Percentiles rank a stretch among this genome's conserved stretches.
phyloP scores from a whole-genome alignment of 2,888 invertebrate species.

The Clusia tigrina region DNA sequence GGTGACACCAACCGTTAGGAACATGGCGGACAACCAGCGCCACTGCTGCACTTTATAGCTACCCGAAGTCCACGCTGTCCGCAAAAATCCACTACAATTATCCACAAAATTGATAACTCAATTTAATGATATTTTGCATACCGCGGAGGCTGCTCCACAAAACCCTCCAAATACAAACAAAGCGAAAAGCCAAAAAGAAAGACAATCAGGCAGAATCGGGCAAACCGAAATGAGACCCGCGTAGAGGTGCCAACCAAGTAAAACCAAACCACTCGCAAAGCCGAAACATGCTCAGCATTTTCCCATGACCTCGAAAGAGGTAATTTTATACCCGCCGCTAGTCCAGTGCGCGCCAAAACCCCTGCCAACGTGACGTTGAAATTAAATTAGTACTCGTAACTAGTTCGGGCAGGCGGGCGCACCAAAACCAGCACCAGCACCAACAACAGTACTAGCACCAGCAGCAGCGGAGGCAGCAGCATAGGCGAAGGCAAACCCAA shows the following conservation, averaged over 20 bases:
- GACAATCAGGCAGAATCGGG: not conserved
- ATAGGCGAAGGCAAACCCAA: too few species aligned
- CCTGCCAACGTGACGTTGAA: slow-evolving; percentile 53
- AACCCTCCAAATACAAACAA: slow-evolving; percentile 13
- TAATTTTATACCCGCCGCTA: slow-evolving; percentile 49
- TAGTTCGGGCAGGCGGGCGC: slow-evolving; percentile 43
- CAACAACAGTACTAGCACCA: too few species aligned
- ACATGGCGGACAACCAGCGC: too few species aligned
- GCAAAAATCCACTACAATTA: too few species aligned
- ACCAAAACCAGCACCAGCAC: too few species aligned
- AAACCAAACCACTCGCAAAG: slow-evolving; percentile 16
- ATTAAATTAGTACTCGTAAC: slow-evolving; percentile 58
- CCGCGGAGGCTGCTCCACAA: not conserved
- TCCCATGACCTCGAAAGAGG: slow-evolving; percentile 61
- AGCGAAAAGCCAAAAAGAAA: slow-evolving; percentile 21
- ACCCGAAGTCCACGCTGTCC: too few species aligned
- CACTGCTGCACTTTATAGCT: too few species aligned
- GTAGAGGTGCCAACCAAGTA: not conserved
- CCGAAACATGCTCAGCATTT: slow-evolving; percentile 39
- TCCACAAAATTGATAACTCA: slow-evolving; percentile 38
- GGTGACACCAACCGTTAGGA: too few species aligned
- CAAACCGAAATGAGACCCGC: not conserved
- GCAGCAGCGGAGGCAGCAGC: not conserved
- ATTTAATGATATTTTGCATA: slow-evolving; percentile 34
- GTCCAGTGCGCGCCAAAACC: slow-evolving; percentile 32